A percentile compares a stretch with the other conserved stretches of the same genome.
Conservation (phyloP, 2,113 vertebrate species). For the Sphyrna mokarran region DNA sequence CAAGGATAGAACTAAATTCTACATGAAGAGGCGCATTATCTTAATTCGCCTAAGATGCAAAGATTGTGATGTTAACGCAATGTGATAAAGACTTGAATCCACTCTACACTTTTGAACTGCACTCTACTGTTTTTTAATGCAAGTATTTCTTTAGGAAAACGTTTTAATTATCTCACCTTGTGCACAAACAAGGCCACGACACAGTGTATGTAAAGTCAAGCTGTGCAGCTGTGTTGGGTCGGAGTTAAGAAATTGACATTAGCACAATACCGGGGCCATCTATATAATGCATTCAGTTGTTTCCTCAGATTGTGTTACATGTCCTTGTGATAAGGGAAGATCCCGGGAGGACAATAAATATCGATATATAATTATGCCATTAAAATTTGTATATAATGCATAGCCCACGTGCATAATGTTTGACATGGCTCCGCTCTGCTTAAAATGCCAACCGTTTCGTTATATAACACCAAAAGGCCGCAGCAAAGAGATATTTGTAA, state of each 20-base stretch:
- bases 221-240: not conserved
- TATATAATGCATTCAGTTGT: not conserved
- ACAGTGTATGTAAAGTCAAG: not conserved
- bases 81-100: not conserved
- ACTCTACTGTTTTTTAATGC: not conserved
- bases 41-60: not conserved
- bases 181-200: not conserved
- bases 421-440: not conserved
- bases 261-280: not conserved
- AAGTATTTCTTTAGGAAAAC: not conserved
- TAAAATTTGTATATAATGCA: constrained; percentile 30
- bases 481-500: not conserved
- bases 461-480: not conserved
- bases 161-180: not conserved
- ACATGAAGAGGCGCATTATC: not conserved
- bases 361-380: constrained; percentile 27
- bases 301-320: constrained; percentile 25
- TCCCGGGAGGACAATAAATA: constrained; percentile 19
- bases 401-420: not conserved
- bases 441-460: not conserved
- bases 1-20: not conserved
- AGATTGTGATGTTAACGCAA: not conserved
- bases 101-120: not conserved
- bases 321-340: not conserved
- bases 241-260: not conserved